phyloP scores from a whole-genome alignment of 2,797 vertebrate species.

The Pristis pectinata region DNA sequence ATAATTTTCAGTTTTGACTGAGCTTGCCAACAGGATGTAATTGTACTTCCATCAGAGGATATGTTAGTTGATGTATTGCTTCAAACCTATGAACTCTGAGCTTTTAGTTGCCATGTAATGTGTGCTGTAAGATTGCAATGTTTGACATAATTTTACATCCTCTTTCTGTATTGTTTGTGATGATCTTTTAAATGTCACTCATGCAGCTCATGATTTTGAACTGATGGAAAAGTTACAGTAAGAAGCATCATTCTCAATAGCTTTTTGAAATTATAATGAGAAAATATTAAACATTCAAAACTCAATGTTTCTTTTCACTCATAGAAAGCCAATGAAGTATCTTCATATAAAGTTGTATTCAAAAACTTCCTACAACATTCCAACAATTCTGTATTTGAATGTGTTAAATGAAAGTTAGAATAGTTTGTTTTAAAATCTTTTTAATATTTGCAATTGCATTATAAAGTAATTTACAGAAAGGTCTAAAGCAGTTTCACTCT shows the following conservation, averaged over 20 bases:
- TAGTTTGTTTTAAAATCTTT: background rate
- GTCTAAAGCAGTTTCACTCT: background rate
- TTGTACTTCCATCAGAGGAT: background rate
- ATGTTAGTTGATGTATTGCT: background rate
- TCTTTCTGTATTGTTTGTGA: background rate
- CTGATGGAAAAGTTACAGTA: background rate
- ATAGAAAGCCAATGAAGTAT: background rate
- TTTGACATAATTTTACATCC: background rate
- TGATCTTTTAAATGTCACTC: background rate
- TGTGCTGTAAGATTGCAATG: background rate
- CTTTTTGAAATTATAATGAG: background rate
- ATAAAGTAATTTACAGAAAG: background rate
- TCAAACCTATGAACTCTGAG: background rate
- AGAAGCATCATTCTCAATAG: background rate
- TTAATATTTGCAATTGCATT: background rate
- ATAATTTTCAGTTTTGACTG: background rate
- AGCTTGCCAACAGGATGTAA: background rate
- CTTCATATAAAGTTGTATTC: background rate
- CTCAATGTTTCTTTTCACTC: background rate
- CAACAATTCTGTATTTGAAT: background rate
- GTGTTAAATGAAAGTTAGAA: background rate
- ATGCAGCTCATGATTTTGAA: background rate
- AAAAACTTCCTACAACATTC: background rate
- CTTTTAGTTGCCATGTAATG: background rate
- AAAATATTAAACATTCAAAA: background rate